These are phyloP conservation scores for Apodemus speciosus DNA, from an alignment of 2,113 vertebrate genomes.

Conservation along the genomic window DNA sequence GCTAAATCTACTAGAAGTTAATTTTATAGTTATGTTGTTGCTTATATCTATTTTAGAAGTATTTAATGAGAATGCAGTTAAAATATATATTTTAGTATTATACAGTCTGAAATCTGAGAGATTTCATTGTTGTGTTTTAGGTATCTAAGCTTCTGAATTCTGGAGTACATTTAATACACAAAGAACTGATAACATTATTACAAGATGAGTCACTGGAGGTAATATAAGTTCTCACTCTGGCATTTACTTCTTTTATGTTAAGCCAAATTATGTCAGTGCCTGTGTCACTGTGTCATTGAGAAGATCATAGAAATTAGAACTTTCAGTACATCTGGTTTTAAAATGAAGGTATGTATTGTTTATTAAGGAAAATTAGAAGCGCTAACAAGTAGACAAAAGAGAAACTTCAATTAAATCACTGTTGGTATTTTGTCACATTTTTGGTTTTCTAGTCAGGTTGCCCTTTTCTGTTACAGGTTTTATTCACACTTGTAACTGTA, in stretches of 20 bases:
- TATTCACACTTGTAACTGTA: neutral
- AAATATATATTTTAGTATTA: constrained; percentile 13
- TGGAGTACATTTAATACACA: constrained; percentile 92
- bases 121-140: constrained; percentile 83
- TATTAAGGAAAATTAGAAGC: constrained; percentile 45
- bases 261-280: neutral
- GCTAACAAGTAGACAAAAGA: constrained; percentile 29
- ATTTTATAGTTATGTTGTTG: constrained; percentile 8
- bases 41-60: constrained; percentile 51
- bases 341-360: neutral
- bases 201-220: constrained; percentile 97
- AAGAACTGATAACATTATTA: constrained; percentile 92
- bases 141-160: constrained; percentile 94
- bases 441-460: neutral
- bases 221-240: constrained; percentile 76
- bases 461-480: neutral
- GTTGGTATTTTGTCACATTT: constrained; percentile 27
- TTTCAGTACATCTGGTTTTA: constrained; percentile 3
- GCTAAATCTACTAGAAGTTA: neutral
- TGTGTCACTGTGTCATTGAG: neutral
- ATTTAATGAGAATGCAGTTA: neutral
- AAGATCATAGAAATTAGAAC: neutral
- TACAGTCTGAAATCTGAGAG: constrained; percentile 67
- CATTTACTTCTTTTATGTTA: constrained; percentile 62
- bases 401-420: constrained; percentile 32